Evolutionary conservation across 2,113 vertebrate species (phyloP).

Genomic region (Paramormyrops kingsleyae): DNA sequence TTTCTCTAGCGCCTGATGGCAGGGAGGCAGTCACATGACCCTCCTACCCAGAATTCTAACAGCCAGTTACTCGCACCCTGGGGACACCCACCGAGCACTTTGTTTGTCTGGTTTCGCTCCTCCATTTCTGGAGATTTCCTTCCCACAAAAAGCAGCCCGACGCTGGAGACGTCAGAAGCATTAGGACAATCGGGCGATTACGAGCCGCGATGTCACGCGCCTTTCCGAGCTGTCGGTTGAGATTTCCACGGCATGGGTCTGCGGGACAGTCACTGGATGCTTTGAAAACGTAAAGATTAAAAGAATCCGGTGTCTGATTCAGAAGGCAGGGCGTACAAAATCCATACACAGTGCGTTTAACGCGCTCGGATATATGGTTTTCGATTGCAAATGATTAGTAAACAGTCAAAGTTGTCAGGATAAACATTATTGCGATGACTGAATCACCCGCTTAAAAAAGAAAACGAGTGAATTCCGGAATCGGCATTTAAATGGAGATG

Average conservation of each 20-base stretch:
- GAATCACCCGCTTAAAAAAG: not conserved
- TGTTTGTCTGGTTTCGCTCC: not conserved
- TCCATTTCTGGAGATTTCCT: not conserved
- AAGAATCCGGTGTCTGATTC: not conserved
- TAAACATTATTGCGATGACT: not conserved
- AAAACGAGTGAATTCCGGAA: not conserved
- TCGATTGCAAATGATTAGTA: not conserved
- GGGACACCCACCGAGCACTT: not conserved
- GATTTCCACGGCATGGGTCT: not conserved
- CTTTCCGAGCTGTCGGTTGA: not conserved
- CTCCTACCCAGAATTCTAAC: not conserved
- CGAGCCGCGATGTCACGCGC: not conserved
- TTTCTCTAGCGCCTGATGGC: not conserved
- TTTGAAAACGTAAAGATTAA: not conserved
- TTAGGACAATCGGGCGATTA: not conserved
- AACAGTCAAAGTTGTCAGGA: not conserved
- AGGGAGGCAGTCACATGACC: not conserved
- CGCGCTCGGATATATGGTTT: not conserved
- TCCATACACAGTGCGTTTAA: not conserved
- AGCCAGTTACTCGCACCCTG: not conserved
- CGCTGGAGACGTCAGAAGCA: not conserved
- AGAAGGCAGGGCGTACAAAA: not conserved
- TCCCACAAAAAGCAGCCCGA: not conserved
- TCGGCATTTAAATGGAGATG: not conserved
- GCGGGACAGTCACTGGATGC: not conserved